phyloP scores from a whole-genome alignment of 2,113 vertebrate species.

The Tachysurus vachellii region DNA sequence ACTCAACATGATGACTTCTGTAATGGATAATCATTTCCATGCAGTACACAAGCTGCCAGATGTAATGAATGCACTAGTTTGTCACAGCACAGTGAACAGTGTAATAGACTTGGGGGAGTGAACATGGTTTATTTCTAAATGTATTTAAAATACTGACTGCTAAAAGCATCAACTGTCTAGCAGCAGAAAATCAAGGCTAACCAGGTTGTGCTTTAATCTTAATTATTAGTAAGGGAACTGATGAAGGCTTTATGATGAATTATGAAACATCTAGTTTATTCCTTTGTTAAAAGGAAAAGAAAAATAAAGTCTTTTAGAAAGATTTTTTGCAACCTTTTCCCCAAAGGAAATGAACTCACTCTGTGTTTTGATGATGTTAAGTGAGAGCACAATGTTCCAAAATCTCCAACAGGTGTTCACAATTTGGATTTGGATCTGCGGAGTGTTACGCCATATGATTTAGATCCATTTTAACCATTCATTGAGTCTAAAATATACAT shows the following conservation, averaged over 20 bases:
- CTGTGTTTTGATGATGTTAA: background rate
- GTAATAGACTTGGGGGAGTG: constrained; percentile 3
- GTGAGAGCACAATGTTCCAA: background rate
- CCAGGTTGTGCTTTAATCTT: background rate
- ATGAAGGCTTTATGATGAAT: background rate
- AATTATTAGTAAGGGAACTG: background rate
- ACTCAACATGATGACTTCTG: background rate
- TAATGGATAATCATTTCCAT: constrained; percentile 27
- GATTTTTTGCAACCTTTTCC: background rate
- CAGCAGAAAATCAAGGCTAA: background rate
- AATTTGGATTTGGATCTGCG: too few species aligned
- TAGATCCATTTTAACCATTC: background rate
- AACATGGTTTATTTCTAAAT: background rate
- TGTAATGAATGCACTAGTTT: background rate
- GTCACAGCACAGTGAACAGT: background rate
- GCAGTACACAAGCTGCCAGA: constrained; percentile 13
- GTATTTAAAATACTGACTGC: background rate
- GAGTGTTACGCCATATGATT: background rate
- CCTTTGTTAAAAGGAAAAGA: background rate
- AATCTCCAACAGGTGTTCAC: background rate
- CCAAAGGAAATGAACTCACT: background rate
- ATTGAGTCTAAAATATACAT: background rate
- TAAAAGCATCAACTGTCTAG: background rate
- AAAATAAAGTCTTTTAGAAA: background rate
- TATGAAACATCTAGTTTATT: background rate